Conservation (phyloP, 2,113 vertebrate species). For the Leptobrachium ailaonicum region DNA sequence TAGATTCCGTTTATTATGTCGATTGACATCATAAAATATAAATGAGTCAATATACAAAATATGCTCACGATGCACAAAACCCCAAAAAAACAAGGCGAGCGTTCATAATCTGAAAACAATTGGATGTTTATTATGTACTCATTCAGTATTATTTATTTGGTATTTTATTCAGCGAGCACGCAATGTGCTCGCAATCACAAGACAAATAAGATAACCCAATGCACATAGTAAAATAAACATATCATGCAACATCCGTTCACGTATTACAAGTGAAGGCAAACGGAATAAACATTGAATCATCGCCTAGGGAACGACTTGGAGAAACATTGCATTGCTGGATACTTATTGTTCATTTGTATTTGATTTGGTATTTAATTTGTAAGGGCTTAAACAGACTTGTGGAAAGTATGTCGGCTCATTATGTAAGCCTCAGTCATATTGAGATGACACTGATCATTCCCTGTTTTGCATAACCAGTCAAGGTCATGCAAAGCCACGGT, state of each 20-base stretch:
- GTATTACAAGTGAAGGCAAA: neutral
- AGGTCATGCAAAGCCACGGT: conserved; percentile 11
- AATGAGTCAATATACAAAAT: neutral
- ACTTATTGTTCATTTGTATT: neutral
- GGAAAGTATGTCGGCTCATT: neutral
- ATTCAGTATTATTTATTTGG: neutral
- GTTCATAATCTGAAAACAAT: too few relatives aligned
- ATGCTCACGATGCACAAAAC: too few relatives aligned
- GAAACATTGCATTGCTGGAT: neutral
- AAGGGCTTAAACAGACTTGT: neutral
- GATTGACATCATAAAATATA: neutral
- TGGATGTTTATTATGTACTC: neutral
- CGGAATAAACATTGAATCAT: neutral
- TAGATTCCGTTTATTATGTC: neutral
- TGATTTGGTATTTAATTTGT: neutral
- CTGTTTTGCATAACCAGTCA: conserved; percentile 6
- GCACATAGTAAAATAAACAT: neutral
- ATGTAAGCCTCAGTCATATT: conserved; percentile 12
- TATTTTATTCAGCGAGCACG: too few relatives aligned
- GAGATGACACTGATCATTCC: conserved; percentile 10
- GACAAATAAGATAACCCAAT: neutral
- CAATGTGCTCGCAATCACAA: too few relatives aligned
- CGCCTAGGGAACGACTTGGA: neutral
- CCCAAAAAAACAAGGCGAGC: too few relatives aligned
- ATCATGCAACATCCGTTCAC: neutral